Evolutionary conservation across 2,888 invertebrate species (phyloP).

Genomic region (Cheilosia urbana): DNA sequence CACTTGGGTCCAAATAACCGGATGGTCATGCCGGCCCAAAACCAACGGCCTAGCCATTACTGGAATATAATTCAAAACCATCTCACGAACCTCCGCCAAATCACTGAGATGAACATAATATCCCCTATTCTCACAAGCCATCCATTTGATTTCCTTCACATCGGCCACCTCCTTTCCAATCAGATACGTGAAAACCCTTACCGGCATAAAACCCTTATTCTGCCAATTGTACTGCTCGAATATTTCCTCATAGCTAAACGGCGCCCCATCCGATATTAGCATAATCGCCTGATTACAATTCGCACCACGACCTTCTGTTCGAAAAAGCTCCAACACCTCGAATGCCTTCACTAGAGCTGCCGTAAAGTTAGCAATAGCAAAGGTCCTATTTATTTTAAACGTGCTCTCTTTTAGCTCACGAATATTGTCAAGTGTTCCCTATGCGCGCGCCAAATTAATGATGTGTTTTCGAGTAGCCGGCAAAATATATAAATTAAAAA

Average conservation of each 20-base stretch:
- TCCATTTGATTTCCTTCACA: constrained; percentile 96
- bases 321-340: constrained; percentile 90
- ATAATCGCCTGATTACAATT: constrained; percentile 97
- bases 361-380: constrained; percentile 97
- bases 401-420: constrained; percentile 90
- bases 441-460: constrained; percentile 69
- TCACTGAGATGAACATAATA: constrained; percentile 98
- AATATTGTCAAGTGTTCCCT: constrained; percentile 94
- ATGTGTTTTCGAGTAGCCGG: constrained; percentile 7
- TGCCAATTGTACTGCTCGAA: constrained; percentile 96
- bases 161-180: constrained; percentile 98
- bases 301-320: constrained; percentile 87
- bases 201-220: constrained; percentile 90
- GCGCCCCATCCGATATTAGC: constrained; percentile 99
- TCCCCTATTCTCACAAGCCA: constrained; percentile 99
- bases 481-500: neutral
- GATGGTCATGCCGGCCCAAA: constrained; percentile 91
- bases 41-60: constrained; percentile 98
- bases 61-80: constrained; percentile 97
- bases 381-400: constrained; percentile 91
- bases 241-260: constrained; percentile 95
- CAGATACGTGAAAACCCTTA: constrained; percentile 98
- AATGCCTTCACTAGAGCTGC: constrained; percentile 95
- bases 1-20: constrained; percentile 98
- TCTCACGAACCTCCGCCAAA: constrained; percentile 98